These are phyloP conservation scores for Hyles lineata DNA, from an alignment of 2,888 invertebrate species.

Conservation along the genomic window DNA sequence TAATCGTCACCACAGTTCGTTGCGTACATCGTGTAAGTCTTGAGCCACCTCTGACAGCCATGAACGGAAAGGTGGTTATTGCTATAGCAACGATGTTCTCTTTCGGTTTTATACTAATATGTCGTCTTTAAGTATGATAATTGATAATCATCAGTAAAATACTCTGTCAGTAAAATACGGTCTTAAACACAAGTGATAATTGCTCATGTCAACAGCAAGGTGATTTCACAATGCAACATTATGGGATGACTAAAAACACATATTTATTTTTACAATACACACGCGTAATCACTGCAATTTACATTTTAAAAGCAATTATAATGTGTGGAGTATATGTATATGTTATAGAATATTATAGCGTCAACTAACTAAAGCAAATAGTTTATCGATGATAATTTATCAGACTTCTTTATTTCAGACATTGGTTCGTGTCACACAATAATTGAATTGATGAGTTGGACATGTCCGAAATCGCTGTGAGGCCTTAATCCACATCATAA, in stretches of 20 bases:
- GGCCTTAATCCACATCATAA: neutral
- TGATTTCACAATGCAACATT: neutral
- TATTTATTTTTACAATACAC: neutral
- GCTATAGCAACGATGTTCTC: no score
- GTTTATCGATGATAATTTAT: neutral
- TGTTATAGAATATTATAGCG: neutral
- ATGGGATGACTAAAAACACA: neutral
- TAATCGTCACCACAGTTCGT: no score
- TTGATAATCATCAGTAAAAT: neutral
- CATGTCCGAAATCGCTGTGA: neutral
- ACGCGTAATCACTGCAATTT: neutral
- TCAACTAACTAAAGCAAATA: neutral
- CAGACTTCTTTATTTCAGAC: neutral
- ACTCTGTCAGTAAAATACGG: neutral
- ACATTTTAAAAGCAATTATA: neutral
- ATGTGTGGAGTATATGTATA: neutral
- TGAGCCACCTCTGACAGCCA: no score
- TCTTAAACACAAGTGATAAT: neutral
- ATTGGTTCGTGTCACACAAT: neutral
- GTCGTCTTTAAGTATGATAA: no score
- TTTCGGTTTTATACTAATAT: no score
- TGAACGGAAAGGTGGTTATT: no score
- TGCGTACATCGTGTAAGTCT: no score
- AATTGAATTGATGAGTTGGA: constrained; percentile 1
- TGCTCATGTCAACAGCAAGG: neutral